phyloP scores from a whole-genome alignment of 2,888 invertebrate species.

The Lycia hirtaria region DNA sequence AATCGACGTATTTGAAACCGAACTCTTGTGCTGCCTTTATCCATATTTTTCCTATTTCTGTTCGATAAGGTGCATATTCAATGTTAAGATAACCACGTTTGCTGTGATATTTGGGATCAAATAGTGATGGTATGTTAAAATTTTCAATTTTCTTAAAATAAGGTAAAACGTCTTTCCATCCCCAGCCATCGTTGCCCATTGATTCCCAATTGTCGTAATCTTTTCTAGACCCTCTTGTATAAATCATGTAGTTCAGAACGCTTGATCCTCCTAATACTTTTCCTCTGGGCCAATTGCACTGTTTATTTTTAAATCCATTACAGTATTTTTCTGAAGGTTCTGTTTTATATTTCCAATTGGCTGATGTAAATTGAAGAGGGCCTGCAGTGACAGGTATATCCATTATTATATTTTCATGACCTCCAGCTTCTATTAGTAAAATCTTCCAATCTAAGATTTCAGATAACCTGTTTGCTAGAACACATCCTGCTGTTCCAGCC shows the following conservation, averaged over 20 bases:
- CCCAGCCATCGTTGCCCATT: slow-evolving; percentile 67
- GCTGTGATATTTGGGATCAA: slow-evolving; percentile 33
- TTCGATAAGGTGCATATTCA: slow-evolving; percentile 31
- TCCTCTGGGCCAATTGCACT: slow-evolving; percentile 81
- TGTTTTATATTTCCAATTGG: slow-evolving; percentile 94
- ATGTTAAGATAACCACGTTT: slow-evolving; percentile 36
- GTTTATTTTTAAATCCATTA: slow-evolving; percentile 78
- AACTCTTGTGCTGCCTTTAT: slow-evolving; percentile 66
- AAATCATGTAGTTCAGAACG: slow-evolving; percentile 82
- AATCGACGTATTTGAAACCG: slow-evolving; percentile 63
- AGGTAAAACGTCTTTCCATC: slow-evolving; percentile 30
- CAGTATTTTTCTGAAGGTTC: slow-evolving; percentile 88
- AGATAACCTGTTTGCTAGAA: slow-evolving; percentile 52
- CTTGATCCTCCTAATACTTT: slow-evolving; percentile 85
- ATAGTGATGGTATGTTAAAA: slow-evolving; percentile 37
- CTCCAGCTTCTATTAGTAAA: slow-evolving; percentile 54
- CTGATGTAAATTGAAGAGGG: not conserved
- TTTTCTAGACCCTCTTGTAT: slow-evolving; percentile 72
- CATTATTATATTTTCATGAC: slow-evolving; percentile 33
- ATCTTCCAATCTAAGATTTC: slow-evolving; percentile 51
- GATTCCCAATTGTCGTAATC: slow-evolving; percentile 80
- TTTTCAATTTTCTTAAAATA: slow-evolving; percentile 42
- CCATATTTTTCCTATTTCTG: slow-evolving; percentile 4
- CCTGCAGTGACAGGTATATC: slow-evolving; percentile 1
- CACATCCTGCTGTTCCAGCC: slow-evolving; percentile 53